Evolutionary conservation across 2,797 vertebrate genomes (phyloP).

Genomic region (Tragopan temminckii): DNA sequence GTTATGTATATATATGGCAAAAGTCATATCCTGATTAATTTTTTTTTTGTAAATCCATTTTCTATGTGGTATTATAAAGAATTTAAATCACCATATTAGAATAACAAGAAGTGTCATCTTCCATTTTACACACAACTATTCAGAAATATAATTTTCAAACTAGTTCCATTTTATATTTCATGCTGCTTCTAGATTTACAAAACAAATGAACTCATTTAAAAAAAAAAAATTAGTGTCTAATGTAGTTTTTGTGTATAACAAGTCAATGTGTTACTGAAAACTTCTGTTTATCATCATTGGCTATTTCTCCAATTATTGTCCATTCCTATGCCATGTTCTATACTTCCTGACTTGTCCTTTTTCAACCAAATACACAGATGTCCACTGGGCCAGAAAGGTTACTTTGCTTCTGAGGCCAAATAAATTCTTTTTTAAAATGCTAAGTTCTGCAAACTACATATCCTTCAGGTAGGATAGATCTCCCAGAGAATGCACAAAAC

Average conservation of each 20-base stretch:
- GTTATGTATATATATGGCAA: background rate
- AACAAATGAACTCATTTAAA: background rate
- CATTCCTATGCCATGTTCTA: background rate
- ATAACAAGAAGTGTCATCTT: constrained; percentile 3
- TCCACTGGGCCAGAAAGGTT: background rate
- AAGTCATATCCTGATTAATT: background rate
- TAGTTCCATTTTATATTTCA: constrained; percentile 5
- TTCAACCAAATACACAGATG: too few relatives aligned
- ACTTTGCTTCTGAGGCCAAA: background rate
- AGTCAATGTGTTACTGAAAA: background rate
- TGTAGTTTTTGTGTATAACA: background rate
- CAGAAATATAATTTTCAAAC: background rate
- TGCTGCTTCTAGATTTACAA: background rate
- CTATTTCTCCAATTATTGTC: background rate
- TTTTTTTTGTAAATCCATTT: constrained; percentile 12
- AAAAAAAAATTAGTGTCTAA: background rate
- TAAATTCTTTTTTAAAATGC: background rate
- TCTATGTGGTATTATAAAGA: background rate
- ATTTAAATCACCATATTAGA: background rate
- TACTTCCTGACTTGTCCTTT: background rate
- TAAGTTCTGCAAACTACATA: background rate
- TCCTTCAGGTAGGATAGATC: background rate
- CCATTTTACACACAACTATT: background rate
- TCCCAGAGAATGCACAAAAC: background rate
- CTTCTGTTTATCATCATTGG: background rate